These are phyloP conservation scores for Aplysina aerophoba DNA, from an alignment of 37 sponge, comb jelly and placozoan genomes.

Conservation along the genomic window DNA sequence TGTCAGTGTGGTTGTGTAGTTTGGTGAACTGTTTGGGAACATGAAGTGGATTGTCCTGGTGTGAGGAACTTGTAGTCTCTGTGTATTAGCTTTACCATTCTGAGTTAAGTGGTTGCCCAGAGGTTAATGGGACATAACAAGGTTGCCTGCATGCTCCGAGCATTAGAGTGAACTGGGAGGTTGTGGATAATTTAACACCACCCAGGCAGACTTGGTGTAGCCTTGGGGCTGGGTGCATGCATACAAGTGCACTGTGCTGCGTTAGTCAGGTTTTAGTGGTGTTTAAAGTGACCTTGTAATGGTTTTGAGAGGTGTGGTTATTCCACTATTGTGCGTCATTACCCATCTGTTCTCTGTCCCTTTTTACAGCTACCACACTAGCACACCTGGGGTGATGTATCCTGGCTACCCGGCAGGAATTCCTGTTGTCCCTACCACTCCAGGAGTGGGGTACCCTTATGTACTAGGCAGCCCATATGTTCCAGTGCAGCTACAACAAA, in stretches of 20 bases:
- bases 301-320: no score
- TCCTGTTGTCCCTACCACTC: conserved; percentile 23
- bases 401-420: conserved; percentile 17
- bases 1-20: no score
- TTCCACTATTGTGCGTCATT: background rate
- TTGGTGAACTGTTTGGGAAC: no score
- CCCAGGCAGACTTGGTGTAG: no score
- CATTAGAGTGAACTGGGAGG: no score
- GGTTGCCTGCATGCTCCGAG: no score
- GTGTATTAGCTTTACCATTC: no score
- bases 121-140: no score
- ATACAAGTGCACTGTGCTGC: background rate
- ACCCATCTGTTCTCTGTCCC: background rate
- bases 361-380: background rate
- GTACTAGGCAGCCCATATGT: conserved; percentile 6
- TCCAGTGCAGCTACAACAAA: conserved; percentile 11
- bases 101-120: no score
- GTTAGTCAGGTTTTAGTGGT: background rate
- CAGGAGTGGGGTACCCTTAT: conserved; percentile 11
- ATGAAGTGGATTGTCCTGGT: no score
- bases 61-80: no score
- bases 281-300: background rate
- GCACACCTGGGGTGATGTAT: background rate
- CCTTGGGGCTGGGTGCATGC: background rate
- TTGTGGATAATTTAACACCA: no score